These are phyloP conservation scores for Hirtodrosophila alboralis DNA, from an alignment of 2,888 invertebrate genomes.

Conservation along the genomic window DNA sequence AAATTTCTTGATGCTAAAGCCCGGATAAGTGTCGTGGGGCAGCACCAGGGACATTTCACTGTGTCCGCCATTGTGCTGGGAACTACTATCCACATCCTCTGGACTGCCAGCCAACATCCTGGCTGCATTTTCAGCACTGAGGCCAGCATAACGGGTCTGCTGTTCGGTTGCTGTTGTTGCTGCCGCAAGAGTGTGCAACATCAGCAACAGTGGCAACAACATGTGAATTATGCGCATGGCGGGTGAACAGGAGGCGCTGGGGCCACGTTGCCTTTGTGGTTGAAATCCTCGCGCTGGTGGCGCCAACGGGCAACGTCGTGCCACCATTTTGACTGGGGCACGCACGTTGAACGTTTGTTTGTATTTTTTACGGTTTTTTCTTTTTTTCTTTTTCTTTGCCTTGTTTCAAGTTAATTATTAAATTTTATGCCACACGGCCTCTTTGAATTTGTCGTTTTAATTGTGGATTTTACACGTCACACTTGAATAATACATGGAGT, in stretches of 20 bases:
- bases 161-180: conserved; percentile 16
- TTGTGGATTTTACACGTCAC: conserved; percentile 53
- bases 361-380: conserved; percentile 11
- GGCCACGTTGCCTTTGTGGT: conserved; percentile 34
- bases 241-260: conserved; percentile 18
- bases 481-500: conserved; percentile 54
- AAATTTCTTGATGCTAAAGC: conserved; percentile 93
- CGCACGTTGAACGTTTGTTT: conserved; percentile 54
- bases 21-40: conserved; percentile 95
- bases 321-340: conserved; percentile 77
- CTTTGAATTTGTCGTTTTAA: conserved; percentile 28
- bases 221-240: conserved; percentile 30
- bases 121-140: conserved; percentile 79
- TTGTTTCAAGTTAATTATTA: conserved; percentile 25
- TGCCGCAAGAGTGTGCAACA: conserved; percentile 1
- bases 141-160: conserved; percentile 55
- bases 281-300: conserved; percentile 40
- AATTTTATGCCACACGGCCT: conserved; percentile 23
- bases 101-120: conserved; percentile 78
- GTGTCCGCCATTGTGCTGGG: conserved; percentile 31
- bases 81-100: conserved; percentile 47
- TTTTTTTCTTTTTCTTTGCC: conserved; percentile 4
- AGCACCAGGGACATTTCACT: conserved; percentile 86
- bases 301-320: conserved; percentile 75
- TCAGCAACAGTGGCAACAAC: conserved; percentile 18